Evolutionary conservation across 2,113 vertebrate species (phyloP).

Genomic region (Poeciliopsis occidentalis): DNA sequence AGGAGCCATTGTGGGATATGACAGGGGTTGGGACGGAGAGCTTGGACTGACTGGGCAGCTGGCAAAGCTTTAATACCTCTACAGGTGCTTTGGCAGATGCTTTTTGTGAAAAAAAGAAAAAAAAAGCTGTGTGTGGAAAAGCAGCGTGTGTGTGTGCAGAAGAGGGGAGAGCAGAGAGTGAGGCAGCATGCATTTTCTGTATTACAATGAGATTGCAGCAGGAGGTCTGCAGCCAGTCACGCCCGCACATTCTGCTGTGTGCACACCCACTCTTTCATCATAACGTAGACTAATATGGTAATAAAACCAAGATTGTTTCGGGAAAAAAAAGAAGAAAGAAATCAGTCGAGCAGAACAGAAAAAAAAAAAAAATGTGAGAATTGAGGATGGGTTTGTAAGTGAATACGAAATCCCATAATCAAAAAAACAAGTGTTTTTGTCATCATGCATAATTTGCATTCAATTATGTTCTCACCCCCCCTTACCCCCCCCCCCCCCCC

Average conservation of each 20-base stretch:
- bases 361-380: no score
- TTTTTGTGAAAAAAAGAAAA: constrained; percentile 10
- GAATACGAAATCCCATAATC: no score
- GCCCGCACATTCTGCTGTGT: constrained; percentile 24
- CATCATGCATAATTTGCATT: no score
- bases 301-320: constrained; percentile 49
- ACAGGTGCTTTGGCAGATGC: constrained; percentile 68
- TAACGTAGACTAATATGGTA: constrained; percentile 60
- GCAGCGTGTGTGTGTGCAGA: constrained; percentile 2
- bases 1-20: constrained; percentile 39
- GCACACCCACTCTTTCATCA: constrained; percentile 47
- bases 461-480: no score
- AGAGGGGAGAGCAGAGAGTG: constrained; percentile 37
- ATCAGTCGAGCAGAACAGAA: constrained; percentile 38
- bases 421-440: no score
- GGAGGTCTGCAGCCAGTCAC: constrained; percentile 38
- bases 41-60: constrained; percentile 34
- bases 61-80: constrained; percentile 56
- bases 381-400: no score
- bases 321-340: constrained; percentile 16
- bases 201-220: constrained; percentile 69
- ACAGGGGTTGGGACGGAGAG: constrained; percentile 32
- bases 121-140: no score
- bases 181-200: constrained; percentile 62
- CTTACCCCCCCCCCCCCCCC: no score